Evolutionary conservation across 2,113 vertebrate genomes (phyloP).

Genomic region (Isichthys henryi): DNA sequence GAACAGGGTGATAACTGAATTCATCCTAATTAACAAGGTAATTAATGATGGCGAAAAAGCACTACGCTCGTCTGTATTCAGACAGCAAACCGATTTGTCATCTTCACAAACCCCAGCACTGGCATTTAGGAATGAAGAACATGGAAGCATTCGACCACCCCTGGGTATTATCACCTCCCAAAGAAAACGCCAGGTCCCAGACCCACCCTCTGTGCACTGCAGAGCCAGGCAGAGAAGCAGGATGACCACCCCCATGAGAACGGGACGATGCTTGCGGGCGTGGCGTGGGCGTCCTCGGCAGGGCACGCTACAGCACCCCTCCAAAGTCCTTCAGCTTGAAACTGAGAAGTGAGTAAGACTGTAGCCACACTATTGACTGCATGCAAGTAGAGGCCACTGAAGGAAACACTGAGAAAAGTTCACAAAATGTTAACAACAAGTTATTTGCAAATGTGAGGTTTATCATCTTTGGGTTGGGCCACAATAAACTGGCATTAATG

Average conservation of each 20-base stretch:
- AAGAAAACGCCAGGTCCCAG: neutral
- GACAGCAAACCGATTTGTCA: neutral
- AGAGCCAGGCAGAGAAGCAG: slow-evolving; percentile 10
- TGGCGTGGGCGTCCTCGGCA: neutral
- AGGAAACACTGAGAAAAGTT: neutral
- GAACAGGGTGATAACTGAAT: neutral
- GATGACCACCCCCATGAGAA: neutral
- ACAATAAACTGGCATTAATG: neutral
- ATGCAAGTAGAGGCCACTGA: neutral
- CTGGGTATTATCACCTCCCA: neutral
- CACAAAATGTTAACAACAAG: neutral
- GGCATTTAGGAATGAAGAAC: neutral
- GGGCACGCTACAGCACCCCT: neutral
- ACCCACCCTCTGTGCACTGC: slow-evolving; percentile 12
- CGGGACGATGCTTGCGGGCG: neutral
- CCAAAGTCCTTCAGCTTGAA: neutral
- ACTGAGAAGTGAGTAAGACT: neutral
- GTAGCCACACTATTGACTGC: neutral
- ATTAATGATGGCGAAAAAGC: neutral
- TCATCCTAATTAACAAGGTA: neutral
- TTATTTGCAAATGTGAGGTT: neutral
- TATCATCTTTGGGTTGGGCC: neutral
- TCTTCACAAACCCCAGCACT: neutral
- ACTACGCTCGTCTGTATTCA: neutral
- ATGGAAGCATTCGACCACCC: neutral